phyloP scores from a whole-genome alignment of 2,888 invertebrate species.

The Coleophora flavipennella region DNA sequence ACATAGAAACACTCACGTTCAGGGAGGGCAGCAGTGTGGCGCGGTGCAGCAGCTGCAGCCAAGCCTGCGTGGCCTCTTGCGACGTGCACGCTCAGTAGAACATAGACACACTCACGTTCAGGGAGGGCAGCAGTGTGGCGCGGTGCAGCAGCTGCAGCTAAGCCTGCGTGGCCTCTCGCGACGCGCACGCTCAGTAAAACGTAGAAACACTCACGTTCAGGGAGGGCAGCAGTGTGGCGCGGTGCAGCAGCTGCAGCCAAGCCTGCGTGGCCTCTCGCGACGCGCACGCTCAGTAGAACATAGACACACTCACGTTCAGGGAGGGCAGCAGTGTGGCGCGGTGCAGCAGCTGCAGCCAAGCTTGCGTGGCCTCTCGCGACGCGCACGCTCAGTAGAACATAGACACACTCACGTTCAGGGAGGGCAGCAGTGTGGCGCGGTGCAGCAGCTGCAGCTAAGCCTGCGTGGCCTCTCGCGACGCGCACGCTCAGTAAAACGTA shows the following conservation, averaged over 20 bases:
- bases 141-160: slow-evolving; percentile 76
- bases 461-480: slow-evolving; percentile 79
- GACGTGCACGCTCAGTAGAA: no score
- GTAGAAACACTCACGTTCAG: slow-evolving; percentile 70
- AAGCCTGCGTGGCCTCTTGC: slow-evolving; percentile 78
- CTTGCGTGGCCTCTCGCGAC: slow-evolving; percentile 78
- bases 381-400: no score
- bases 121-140: slow-evolving; percentile 66
- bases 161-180: slow-evolving; percentile 77
- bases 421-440: slow-evolving; percentile 67
- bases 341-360: slow-evolving; percentile 76
- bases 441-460: slow-evolving; percentile 77
- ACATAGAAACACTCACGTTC: no score
- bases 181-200: slow-evolving; percentile 86
- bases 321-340: slow-evolving; percentile 67
- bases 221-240: slow-evolving; percentile 67
- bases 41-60: slow-evolving; percentile 73
- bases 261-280: slow-evolving; percentile 78
- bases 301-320: slow-evolving; percentile 69
- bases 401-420: slow-evolving; percentile 72
- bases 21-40: no score
- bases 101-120: no score
- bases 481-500: no score
- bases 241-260: slow-evolving; percentile 75
- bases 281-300: slow-evolving; percentile 86